Evolutionary conservation across 2,113 vertebrate species (phyloP).

Genomic region (Copsychus sechellarum): DNA sequence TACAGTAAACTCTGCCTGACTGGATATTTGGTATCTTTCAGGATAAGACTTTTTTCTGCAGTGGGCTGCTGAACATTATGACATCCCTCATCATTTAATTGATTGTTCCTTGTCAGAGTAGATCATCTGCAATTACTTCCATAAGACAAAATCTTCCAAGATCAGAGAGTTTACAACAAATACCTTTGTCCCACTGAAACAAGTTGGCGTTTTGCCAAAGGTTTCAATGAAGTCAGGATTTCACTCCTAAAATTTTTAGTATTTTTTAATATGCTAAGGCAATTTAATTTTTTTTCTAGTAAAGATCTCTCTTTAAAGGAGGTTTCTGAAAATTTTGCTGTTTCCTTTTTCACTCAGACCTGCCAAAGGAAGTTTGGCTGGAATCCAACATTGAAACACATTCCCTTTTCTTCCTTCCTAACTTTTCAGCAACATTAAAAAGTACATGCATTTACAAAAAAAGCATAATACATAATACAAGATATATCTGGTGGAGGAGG

Average conservation of each 20-base stretch:
- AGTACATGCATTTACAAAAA: not conserved
- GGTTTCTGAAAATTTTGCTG: not conserved
- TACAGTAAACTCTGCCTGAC: not conserved
- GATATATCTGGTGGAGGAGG: not conserved
- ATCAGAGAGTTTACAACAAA: not conserved
- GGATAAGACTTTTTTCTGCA: not conserved
- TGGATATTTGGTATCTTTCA: not conserved
- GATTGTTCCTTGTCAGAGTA: not conserved
- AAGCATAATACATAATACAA: not conserved
- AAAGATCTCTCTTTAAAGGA: not conserved
- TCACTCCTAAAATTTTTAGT: not conserved
- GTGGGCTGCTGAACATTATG: not conserved
- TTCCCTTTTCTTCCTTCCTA: not conserved
- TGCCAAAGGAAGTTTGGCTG: not conserved
- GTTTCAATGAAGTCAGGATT: not conserved
- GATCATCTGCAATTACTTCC: not conserved
- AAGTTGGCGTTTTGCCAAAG: not conserved
- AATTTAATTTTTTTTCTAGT: not conserved
- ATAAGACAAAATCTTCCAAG: not conserved
- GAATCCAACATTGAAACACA: not conserved
- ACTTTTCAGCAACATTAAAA: constrained; percentile 12
- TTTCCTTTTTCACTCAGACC: not conserved
- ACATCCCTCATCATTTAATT: not conserved
- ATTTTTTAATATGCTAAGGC: not conserved
- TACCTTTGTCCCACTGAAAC: not conserved